Percentiles rank a stretch among this genome's conserved stretches.
phyloP scores from a whole-genome alignment of 2,797 vertebrate genomes.

The Odontamblyopus rebecca region DNA sequence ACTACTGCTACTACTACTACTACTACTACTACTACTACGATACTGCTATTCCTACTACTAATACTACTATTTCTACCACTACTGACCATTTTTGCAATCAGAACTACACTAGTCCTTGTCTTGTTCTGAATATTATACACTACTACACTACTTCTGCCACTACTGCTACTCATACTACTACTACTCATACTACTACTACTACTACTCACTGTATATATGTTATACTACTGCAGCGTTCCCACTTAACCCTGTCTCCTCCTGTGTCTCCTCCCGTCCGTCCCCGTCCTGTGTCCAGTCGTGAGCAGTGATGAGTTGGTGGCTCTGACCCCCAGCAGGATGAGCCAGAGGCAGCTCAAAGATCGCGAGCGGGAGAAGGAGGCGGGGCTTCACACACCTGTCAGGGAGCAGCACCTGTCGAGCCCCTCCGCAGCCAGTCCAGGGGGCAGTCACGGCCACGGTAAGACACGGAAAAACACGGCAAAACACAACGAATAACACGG shows the following conservation, averaged over 20 bases:
- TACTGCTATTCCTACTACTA: not conserved
- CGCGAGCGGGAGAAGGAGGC: slow-evolving; percentile 83
- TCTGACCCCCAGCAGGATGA: slow-evolving; percentile 92
- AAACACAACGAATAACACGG: not conserved
- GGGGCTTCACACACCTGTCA: slow-evolving; percentile 84
- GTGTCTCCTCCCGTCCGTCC: not conserved
- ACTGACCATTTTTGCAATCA: too few relatives aligned
- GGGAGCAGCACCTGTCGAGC: slow-evolving; percentile 82
- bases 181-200: too few relatives aligned
- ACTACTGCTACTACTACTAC: too few relatives aligned
- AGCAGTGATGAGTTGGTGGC: slow-evolving; percentile 84
- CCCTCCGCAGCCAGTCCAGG: slow-evolving; percentile 86
- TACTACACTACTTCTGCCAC: too few relatives aligned
- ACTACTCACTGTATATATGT: too few relatives aligned
- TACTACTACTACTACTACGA: too few relatives aligned
- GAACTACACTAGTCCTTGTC: too few relatives aligned
- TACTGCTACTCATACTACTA: too few relatives aligned
- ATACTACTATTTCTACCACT: too few relatives aligned
- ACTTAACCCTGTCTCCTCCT: not conserved
- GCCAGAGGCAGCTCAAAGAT: slow-evolving; percentile 88
- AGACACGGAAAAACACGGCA: slow-evolving; percentile 29
- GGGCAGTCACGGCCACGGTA: slow-evolving; percentile 87
- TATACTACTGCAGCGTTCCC: not conserved
- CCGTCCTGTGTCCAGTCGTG: slow-evolving; percentile 63
- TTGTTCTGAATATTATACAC: too few relatives aligned